Evolutionary conservation across 1,140 invertebrate species (phyloP).

Genomic region (Trissolcus basalis): DNA sequence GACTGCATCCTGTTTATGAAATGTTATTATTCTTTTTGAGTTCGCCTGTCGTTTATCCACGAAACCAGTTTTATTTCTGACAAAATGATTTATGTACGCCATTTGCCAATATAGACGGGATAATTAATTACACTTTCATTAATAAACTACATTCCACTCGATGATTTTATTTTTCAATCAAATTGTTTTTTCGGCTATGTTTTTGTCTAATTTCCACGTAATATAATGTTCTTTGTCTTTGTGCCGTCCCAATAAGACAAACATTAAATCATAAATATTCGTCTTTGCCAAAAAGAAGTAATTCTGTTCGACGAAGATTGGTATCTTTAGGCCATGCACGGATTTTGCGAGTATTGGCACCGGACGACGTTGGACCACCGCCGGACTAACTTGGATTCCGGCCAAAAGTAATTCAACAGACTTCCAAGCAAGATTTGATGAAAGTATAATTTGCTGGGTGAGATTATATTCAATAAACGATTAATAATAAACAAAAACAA

Average conservation of each 20-base stretch:
- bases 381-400: conserved; percentile 6
- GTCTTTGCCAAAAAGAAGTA: conserved; percentile 42
- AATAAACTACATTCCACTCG: too few species aligned
- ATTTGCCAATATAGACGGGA: too few species aligned
- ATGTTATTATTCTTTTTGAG: conserved; percentile 38
- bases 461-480: too few species aligned
- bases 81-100: not conserved
- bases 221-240: not conserved
- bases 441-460: too few species aligned
- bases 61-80: conserved; percentile 30
- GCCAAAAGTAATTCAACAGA: conserved; percentile 19
- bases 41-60: not conserved
- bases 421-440: conserved; percentile 10
- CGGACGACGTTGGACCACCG: conserved; percentile 11
- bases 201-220: conserved; percentile 31
- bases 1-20: conserved; percentile 29
- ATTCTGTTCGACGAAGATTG: conserved; percentile 33
- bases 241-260: conserved; percentile 9
- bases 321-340: conserved; percentile 39
- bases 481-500: not conserved
- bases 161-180: too few species aligned
- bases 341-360: conserved; percentile 41
- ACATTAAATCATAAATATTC: conserved; percentile 40
- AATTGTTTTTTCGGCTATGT: conserved; percentile 23
- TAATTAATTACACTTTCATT: too few species aligned